Evolutionary conservation across 2,797 vertebrate species (phyloP), one percentile per base, ranked within the genome.

Genomic region (Neosalanx taihuensis): DNA sequence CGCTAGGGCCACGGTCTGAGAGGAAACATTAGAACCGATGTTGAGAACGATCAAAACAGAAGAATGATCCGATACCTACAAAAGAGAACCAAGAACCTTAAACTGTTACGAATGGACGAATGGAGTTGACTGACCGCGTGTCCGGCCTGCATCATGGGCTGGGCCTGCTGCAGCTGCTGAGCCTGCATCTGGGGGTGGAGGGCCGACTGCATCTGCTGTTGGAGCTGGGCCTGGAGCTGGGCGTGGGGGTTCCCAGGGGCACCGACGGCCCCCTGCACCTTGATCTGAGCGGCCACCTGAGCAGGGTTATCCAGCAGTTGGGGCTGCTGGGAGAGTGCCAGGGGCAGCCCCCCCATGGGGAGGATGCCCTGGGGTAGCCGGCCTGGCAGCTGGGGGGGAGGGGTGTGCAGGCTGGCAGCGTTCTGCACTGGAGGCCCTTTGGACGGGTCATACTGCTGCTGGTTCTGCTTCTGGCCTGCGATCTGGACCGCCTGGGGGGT

Each of bases 381-480:
- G 35, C 90, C 86, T 0, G 95, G 95, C 69, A 96, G 90, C 88
- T 96, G 95, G 0, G 95, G 95, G 0, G 95, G 95, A 0, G 95
- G 95, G 0, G 95, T 96, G 84, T 96, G 95, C 51, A 95, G 87
- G 59, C 95, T 97, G 9, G 95, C 96, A 0, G 95, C 95, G 1
- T 97, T 96, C 91, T 97, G 95, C 76, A 96, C 95, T 0, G 95
- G 96, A 1, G 96, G 96, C 35, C 96, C 96, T 87, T 96, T 96
- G 59, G 96, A 98, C 2, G 93, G 95, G 88, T 98, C 96, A 0
- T 96, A 95, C 70, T 94, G 93, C 74, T 94, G 93, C 80, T 94
- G 93, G 76, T 83, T 97, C 86, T 92, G 92, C 84, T 95, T 95
- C 89, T 95, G 95, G 56, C 93, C 95, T 60, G 92, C 79, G 49